phyloP scores from a whole-genome alignment of 2,888 invertebrate genomes.

The Zelleria hepariella region DNA sequence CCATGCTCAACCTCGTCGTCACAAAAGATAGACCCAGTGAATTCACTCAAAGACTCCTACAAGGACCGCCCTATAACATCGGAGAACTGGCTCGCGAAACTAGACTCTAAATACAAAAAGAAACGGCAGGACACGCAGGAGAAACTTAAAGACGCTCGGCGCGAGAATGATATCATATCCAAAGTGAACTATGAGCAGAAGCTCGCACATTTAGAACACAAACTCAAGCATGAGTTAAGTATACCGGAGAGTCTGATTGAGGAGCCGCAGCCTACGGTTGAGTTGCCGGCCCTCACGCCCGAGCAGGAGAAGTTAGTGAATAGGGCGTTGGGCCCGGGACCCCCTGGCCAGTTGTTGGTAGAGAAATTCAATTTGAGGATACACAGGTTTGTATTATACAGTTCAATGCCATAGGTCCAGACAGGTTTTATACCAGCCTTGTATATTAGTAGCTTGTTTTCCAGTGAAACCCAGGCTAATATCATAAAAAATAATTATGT shows the following conservation, averaged over 20 bases:
- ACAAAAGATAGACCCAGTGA: conserved; percentile 52
- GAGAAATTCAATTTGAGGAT: conserved; percentile 66
- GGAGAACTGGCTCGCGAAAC: conserved; percentile 65
- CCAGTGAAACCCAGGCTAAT: too few relatives aligned
- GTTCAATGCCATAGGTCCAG: too few relatives aligned
- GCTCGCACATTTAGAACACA: conserved; percentile 51
- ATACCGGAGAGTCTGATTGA: conserved; percentile 65
- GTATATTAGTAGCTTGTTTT: too few relatives aligned
- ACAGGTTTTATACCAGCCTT: too few relatives aligned
- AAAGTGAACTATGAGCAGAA: conserved; percentile 61
- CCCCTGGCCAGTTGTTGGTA: conserved; percentile 76
- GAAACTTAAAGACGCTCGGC: conserved; percentile 54
- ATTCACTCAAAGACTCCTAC: conserved; percentile 72
- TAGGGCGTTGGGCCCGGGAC: conserved; percentile 70
- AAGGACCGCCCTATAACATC: conserved; percentile 62
- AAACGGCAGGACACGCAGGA: conserved; percentile 50
- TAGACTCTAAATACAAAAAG: conserved; percentile 60
- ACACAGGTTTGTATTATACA: too few relatives aligned
- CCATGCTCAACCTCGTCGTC: conserved; percentile 56
- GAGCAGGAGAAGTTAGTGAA: conserved; percentile 75
- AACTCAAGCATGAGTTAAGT: conserved; percentile 53
- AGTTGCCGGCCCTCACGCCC: conserved; percentile 75
- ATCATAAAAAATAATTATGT: too few relatives aligned
- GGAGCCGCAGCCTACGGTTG: conserved; percentile 52
- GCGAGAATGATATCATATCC: conserved; percentile 59